Base-by-base conservation (phyloP, 2,888 invertebrate species). In the Tinea trinotella region DNA sequence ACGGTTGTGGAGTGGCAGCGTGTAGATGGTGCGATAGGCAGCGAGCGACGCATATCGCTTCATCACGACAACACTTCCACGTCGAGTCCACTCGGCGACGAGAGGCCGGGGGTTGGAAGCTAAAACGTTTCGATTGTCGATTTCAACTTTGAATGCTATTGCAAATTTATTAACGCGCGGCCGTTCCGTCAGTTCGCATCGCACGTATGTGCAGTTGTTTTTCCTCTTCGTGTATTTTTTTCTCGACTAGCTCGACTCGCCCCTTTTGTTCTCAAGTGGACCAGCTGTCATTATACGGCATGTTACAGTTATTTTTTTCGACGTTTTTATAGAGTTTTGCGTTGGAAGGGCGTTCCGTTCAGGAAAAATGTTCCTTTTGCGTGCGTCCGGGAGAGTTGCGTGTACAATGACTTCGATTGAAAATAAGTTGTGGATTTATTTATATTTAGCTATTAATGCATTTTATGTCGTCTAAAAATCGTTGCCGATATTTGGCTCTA, bases 241-340 rank as follows among this genome's bases (percentile, higher is more conserved):
- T 77, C 84, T 81, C 84, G 71, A 73, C 82, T 77, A 76, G 64
- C 82, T 77, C 77, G 64, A 74, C 81, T 82, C 78, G 79, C 85
- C 83, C 80, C 85, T 79, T 84, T 85, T 86, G 85, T 86, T 85
- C 83, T 85, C 85, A 86, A 87, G 86, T 87, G 86, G 85, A 84
- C 86, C 86, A 86, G 86, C 86, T 86, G 86, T 87, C 86, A 87
- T 87, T 87, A 86, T 87, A 82, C 85, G 85, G 85, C 80, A 87
- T 86, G 86, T 83, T 83, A 84, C 84, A 80, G 84, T 86, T 80
- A 74, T 80, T 82, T 59, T 82, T 84, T 84, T 85, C 74, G 81
- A 77, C 75, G 79, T 81, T 84, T 84, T 86, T 76, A 83, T 84
- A 81, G 79, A 84, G 84, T 83, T 84, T 82, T 79, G 71, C 80